These are phyloP conservation scores for Eospalax fontanierii DNA, from an alignment of 2,797 vertebrate genomes.

Conservation along the genomic window DNA sequence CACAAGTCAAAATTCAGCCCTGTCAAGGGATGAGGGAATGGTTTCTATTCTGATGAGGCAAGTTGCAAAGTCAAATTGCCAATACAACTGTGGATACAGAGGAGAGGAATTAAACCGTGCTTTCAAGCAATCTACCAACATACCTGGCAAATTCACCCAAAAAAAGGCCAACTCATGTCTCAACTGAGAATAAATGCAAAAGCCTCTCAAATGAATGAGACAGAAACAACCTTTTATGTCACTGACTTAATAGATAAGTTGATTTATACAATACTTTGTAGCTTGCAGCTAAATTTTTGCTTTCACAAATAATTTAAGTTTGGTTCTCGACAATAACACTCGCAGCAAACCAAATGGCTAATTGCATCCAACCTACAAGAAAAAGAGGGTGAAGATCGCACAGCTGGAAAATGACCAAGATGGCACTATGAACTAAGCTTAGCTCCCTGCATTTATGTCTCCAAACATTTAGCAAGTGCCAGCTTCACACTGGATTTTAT, in stretches of 20 bases:
- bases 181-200: neutral
- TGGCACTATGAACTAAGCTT: neutral
- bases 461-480: neutral
- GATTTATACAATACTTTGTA: neutral
- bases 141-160: too few relatives aligned
- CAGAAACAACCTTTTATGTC: neutral
- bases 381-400: neutral
- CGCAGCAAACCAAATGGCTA: neutral
- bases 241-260: neutral
- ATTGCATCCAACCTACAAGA: neutral
- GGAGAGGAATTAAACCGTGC: too few relatives aligned
- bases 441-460: neutral
- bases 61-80: neutral
- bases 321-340: neutral
- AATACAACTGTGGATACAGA: too few relatives aligned
- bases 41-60: neutral
- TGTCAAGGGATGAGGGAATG: neutral
- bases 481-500: neutral
- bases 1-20: neutral
- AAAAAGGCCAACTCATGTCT: neutral
- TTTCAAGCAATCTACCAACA: too few relatives aligned
- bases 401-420: neutral
- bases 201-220: neutral
- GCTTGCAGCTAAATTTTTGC: neutral
- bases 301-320: neutral